Percentiles rank a stretch among this genome's conserved stretches.
Evolutionary conservation across 2,888 invertebrate species (phyloP).

Genomic region (Diachrysia chrysitis): DNA sequence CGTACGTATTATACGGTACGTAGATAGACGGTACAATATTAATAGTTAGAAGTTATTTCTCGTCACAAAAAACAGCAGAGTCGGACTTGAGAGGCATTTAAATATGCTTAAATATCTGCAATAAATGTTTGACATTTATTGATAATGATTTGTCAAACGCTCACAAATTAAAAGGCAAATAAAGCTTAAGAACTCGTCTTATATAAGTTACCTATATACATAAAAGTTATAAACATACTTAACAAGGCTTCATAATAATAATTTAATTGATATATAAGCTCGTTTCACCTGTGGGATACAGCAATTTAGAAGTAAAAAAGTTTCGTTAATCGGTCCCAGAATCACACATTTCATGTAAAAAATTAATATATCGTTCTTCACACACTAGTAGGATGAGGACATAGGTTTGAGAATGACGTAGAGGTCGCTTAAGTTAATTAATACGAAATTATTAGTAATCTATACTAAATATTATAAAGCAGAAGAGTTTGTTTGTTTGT

Average conservation of each 20-base stretch:
- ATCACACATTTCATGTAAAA: conserved; percentile 88
- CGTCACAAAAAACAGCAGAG: too few species aligned
- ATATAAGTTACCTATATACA: background rate
- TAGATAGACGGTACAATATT: too few species aligned
- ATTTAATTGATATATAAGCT: conserved; percentile 64
- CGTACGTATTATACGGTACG: too few species aligned
- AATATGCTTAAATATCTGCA: background rate
- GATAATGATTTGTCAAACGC: background rate
- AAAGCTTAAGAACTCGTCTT: background rate
- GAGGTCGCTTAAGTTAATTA: conserved; percentile 33
- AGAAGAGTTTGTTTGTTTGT: too few species aligned
- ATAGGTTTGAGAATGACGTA: conserved; percentile 55
- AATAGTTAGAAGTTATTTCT: too few species aligned
- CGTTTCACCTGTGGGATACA: conserved; percentile 60
- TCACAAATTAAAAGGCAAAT: background rate
- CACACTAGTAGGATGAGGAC: conserved; percentile 63
- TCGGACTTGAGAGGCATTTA: too few species aligned
- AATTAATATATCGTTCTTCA: conserved; percentile 80
- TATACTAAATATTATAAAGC: too few species aligned
- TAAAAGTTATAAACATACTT: too few species aligned
- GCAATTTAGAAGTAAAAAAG: conserved; percentile 75
- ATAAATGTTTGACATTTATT: background rate
- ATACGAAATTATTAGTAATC: too few species aligned
- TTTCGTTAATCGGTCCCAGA: conserved; percentile 77
- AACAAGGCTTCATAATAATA: conserved; percentile 8